Percentiles rank a stretch among this genome's conserved stretches.
Evolutionary conservation across 2,888 invertebrate species (phyloP).

Genomic region (Anthoptus insignis): DNA sequence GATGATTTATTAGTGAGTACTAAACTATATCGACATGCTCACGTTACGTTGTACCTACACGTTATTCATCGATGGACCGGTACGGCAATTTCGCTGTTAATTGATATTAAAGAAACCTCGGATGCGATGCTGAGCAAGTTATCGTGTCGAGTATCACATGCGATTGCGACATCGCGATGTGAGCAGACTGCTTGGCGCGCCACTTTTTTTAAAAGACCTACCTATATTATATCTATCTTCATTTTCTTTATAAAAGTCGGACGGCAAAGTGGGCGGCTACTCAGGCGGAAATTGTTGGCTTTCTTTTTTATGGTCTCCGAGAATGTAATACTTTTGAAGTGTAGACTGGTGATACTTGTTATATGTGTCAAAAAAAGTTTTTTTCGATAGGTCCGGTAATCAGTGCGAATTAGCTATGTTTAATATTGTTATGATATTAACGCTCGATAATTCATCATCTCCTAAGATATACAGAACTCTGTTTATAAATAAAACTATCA

Average conservation of each 20-base stretch:
- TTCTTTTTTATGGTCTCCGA: conserved; percentile 80
- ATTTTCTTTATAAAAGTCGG: conserved; percentile 71
- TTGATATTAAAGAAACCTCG: conserved; percentile 42
- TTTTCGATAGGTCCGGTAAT: conserved; percentile 26
- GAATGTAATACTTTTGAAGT: conserved; percentile 69
- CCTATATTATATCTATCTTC: conserved; percentile 50
- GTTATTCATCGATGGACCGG: conserved; percentile 38
- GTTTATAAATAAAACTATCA: conserved; percentile 46
- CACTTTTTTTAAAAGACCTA: conserved; percentile 70
- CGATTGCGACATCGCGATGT: conserved; percentile 63
- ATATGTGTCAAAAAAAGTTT: conserved; percentile 53
- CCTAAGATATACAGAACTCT: too few species aligned
- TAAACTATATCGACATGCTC: not conserved
- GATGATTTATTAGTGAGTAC: not conserved
- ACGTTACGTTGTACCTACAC: not conserved
- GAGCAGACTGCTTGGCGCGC: conserved; percentile 85
- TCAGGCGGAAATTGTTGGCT: conserved; percentile 71
- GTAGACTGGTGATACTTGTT: conserved; percentile 49
- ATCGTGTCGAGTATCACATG: conserved; percentile 55
- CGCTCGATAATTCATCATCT: conserved; percentile 26
- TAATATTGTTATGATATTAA: too few species aligned
- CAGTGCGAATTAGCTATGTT: not conserved
- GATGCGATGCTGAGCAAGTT: conserved; percentile 56
- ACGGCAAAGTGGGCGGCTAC: conserved; percentile 65
- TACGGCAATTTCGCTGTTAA: not conserved